Evolutionary conservation across 2,888 invertebrate genomes (phyloP), one percentile per base, ranked within the genome.

Genomic region (Caenorhabditis becei): DNA sequence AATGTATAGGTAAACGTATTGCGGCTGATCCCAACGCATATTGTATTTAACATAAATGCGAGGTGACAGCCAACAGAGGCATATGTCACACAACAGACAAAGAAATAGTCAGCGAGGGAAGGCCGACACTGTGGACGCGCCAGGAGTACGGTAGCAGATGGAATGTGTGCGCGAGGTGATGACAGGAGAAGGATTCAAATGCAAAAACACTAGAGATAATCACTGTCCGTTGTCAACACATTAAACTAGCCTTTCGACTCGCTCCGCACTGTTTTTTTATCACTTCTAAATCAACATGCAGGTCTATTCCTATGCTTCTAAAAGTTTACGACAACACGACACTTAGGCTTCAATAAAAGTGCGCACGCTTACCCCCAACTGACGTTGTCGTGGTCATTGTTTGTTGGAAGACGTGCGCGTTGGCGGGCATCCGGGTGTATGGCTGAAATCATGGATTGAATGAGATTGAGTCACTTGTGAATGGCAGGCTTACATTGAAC

Each of bases 371-470:
- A 87, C 88, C 87, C 75, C 85, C 85, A 44, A 87, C 85, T 16
- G 85, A 78, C 51, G 82, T 47, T 20, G 47, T 83, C 59, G 85
- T 82, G 10, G 80, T 88, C 87, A 88, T 88, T 23, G 86, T 67
- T 51, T 85, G 84, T 59, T 84, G 81, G 71, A 87, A 87, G 44
- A 72, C 71, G 58, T 84, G 84, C 65, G 65, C 63, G 51, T 72
- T 83, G 32, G 80, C 58, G 63, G 81, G 83, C 80, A 88, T 87
- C 47, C 88, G 78, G 16, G 83, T 71, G 58, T 88, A 88, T 20
- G 83, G 85, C 86, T 87, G 70, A 79, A 87, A 87, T 11, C 4
- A 61, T 53, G 26, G 26, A 53, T 3, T 41, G 26, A 14, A 26
- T 26, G 20, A 23, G 23, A 24, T 32, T 54, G 54, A 54, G 54